phyloP scores from a whole-genome alignment of 1,140 invertebrate species.

The Orius insidiosus region DNA sequence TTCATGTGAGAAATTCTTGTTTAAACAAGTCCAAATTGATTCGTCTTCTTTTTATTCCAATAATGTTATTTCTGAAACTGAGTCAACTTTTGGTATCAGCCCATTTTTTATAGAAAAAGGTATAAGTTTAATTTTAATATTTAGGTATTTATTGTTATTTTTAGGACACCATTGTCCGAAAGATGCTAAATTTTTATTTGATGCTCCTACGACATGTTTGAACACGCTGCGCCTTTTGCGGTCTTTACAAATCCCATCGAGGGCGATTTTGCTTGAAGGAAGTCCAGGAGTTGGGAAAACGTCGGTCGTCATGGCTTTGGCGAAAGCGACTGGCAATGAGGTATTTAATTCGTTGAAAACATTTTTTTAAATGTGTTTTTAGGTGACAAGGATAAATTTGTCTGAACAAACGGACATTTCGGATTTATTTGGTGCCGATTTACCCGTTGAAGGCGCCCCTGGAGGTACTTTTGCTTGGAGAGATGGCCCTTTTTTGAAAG shows the following conservation, averaged over 20 bases:
- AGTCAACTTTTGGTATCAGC: constrained; percentile 39
- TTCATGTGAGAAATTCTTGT: constrained; percentile 31
- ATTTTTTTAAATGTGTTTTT: neutral
- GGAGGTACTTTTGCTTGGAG: constrained; percentile 84
- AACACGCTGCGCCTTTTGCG: constrained; percentile 75
- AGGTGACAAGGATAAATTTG: constrained; percentile 80
- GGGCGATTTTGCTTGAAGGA: constrained; percentile 90
- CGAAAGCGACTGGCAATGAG: constrained; percentile 56
- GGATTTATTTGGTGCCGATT: constrained; percentile 94
- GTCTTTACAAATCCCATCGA: constrained; percentile 64
- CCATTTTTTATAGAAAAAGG: constrained; percentile 51
- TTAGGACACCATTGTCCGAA: constrained; percentile 15
- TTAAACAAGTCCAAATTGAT: constrained; percentile 28
- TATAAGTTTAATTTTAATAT: constrained; percentile 14
- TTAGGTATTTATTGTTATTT: neutral
- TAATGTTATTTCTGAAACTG: constrained; percentile 1
- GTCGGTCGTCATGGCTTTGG: constrained; percentile 80
- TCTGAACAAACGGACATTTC: constrained; percentile 97
- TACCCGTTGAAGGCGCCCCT: constrained; percentile 76
- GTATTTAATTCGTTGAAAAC: constrained; percentile 7
- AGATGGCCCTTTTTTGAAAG: constrained; percentile 87
- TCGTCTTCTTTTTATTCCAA: constrained; percentile 16
- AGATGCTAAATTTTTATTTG: constrained; percentile 43
- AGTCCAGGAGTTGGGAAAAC: constrained; percentile 98
- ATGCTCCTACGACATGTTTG: constrained; percentile 61